phyloP scores from a whole-genome alignment of 2,113 vertebrate genomes.

The Microtus ochrogaster region DNA sequence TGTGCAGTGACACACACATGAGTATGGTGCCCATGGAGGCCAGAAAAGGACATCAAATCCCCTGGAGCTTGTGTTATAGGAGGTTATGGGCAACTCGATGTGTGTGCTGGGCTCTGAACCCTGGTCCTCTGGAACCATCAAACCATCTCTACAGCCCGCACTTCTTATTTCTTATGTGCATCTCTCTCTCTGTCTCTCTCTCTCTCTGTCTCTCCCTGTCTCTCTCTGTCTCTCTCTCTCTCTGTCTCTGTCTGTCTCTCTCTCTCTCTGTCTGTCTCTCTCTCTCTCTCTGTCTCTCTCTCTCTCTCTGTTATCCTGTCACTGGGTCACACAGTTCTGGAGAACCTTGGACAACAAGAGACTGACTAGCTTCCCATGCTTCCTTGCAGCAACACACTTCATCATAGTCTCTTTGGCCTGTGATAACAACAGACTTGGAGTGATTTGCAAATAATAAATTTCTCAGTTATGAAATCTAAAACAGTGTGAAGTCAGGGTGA shows the following conservation, averaged over 20 bases:
- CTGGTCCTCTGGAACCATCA: neutral
- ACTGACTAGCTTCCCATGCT: fast-evolving
- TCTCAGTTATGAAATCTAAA: neutral
- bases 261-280: neutral
- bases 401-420: neutral
- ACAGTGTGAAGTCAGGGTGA: neutral
- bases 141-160: too few species aligned
- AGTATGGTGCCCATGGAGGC: neutral
- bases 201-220: too few species aligned
- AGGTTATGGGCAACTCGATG: neutral
- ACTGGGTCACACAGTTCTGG: neutral
- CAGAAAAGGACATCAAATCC: neutral
- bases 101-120: neutral
- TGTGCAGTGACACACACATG: neutral
- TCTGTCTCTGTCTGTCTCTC: too few species aligned
- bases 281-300: neutral
- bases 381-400: neutral
- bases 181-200: neutral
- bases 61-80: neutral
- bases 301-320: neutral
- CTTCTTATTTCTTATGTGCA: neutral
- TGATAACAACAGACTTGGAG: neutral
- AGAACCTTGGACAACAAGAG: neutral
- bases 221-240: too few species aligned
- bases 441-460: neutral